Base-by-base conservation (phyloP, 2,797 vertebrate genomes). In the Scarus forsteni region DNA sequence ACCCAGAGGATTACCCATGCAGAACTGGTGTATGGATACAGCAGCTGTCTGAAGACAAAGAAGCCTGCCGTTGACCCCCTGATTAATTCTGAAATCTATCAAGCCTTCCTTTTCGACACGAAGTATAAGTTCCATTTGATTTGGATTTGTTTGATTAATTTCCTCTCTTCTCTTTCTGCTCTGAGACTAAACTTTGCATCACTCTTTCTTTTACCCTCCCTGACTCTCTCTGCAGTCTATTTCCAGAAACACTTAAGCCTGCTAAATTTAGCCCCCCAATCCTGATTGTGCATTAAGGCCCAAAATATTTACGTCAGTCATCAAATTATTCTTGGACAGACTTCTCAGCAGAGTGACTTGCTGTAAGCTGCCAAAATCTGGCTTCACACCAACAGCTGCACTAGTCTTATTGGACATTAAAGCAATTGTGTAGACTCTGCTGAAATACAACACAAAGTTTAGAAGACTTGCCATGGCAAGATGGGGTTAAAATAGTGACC, bases 271-370 rank as follows among this genome's bases (percentile, higher is more conserved):
- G 61, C 42, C 48, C 59, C 69, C 68, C 65, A 57, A 77, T 43
- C 57, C 56, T 66, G 46, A 82, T 58, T 73, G 53, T 65, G 66
- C 49, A 79, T 75, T 76, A 66, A 76, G 55, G 55, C 56, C 46
- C 60, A 48, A 85, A 70, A 73, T 60, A 78, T 85, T 83, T 69
- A 77, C 27, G 9, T 54, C 34, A 81, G 60, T 88, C 71, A 73
- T 75, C 75, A 86, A 75, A 73, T 80, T 68, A 76, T 60, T 82
- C 44, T 63, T 61, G 66, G 44, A 74, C 38, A 58, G 63, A 35
- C 64, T 56, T n/a, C 64, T 53, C 1, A 14, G 62, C 39, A 50
- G 50, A 46, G 49, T 79, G 70, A 73, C 64, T 73, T 46, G 52
- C 71, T 65, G 48, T 7, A 10, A 69, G 55, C 45, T 39, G 62